Evolutionary conservation across 1,140 invertebrate genomes (phyloP), one percentile per base, ranked within the genome.

Genomic region (Drosophila ercepeae): DNA sequence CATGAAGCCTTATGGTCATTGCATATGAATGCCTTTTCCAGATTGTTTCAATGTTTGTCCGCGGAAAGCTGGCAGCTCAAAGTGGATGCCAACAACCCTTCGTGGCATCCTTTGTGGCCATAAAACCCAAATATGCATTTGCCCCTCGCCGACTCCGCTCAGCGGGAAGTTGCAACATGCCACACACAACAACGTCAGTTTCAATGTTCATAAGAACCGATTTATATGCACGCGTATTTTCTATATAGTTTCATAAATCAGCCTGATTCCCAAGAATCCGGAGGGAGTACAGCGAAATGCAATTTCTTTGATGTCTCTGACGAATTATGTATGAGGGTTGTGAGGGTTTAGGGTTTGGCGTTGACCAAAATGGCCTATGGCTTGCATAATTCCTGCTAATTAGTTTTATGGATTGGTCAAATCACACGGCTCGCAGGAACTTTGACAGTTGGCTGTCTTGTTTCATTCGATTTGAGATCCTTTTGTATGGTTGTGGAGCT

Each of bases 231-330:
- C 29, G 13, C 34, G 36, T 49, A 32, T 21, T 29, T 32, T 49
- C 13, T 58, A 42, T 41, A 52, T 51, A 48, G 11, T 46, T 32
- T 53, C 32, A 70, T 78, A 82, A 83, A 83, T 57, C 72, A 73
- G 25, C 60, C 25, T 21, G n/a, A 18, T 19, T 65, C 46, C 18
- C n/a, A 27, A 27, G 13, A 44, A 44, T 78, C 53, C 53, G 46
- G 52, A 59, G 50, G 65, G 69, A 44, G 18, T 42, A 67, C 68
- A 59, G 19, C 50, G 14, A 73, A 78, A 77, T 73, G 50, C 41
- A 57, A 75, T 68, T 61, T 83, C 81, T 86, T 84, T 84, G 81
- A 79, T 84, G 74, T 83, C 42, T 42, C 41, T 23, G 3, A 23
- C 39, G 57, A 81, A 71, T 54, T 46, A 73, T 64, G 29, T 50